Evolutionary conservation across 37 sponge, comb jelly and placozoan species (phyloP), one percentile per base, ranked within the genome.

Genomic region (Agelas oroides): DNA sequence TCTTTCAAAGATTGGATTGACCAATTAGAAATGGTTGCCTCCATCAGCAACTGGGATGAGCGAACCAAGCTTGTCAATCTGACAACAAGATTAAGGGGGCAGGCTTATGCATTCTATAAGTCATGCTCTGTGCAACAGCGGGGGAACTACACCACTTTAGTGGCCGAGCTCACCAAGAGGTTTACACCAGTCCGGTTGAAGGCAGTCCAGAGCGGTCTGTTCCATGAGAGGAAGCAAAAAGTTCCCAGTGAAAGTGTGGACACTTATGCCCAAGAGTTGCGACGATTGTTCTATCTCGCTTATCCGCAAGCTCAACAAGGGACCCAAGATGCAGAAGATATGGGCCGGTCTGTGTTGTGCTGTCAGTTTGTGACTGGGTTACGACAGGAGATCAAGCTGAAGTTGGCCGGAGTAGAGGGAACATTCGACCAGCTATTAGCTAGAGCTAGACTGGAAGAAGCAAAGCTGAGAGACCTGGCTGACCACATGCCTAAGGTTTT

Each of bases 331-430:
- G 70, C 89, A 0, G 89, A 88, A 52, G 63, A 32, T 18, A 76
- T 88, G 77, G 82, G 89, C 0, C 59, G 58, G 62, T 20, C 72
- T 55, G 79, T 89, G 1, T 63, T 89, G 32, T 70, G 76, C 0
- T 70, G 78, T 67, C 84, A 84, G 80, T 89, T 89, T 60, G 69
- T 89, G 1, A 27, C 80, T 5, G 90, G 90, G 1, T 69, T 89
- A 23, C 53, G 75, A 0, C 52, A 46, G 12, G 90, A 84, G 0
- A 54, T 89, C 17, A 85, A 76, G 25, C 11, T 21, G 17, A 85
- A 75, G n/a, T n/a, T n/a, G n/a, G n/a, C n/a, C n/a, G n/a, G n/a
- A n/a, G n/a, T n/a, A n/a, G n/a, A n/a, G n/a, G 40, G 68, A 76
- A 15, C 72, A 46, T 1, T 79, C 80, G 20, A 55, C 65, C 8